Conservation (phyloP, 2,888 invertebrate species). For the Conchocele bisecta region DNA sequence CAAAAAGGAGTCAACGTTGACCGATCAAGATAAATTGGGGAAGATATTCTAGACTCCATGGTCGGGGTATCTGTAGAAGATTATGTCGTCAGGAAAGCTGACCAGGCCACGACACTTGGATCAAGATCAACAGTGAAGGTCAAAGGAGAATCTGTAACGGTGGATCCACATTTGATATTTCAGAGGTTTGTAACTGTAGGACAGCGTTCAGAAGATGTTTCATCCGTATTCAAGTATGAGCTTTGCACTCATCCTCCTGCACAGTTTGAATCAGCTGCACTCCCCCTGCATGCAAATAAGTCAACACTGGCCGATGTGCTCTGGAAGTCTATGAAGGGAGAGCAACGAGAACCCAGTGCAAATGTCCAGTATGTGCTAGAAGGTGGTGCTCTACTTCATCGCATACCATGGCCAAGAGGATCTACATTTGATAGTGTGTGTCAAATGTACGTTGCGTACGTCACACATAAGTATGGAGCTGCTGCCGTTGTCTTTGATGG, state of each 20-base stretch:
- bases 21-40: no score
- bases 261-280: no score
- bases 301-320: no score
- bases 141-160: neutral
- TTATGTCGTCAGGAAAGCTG: neutral
- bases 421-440: conserved; percentile 25
- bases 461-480: no score
- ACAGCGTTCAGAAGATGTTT: neutral
- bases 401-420: conserved; percentile 43
- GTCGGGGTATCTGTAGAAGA: no score
- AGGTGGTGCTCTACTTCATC: conserved; percentile 46
- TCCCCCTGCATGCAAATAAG: no score
- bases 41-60: no score
- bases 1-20: no score
- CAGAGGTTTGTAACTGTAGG: neutral
- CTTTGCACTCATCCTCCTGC: neutral
- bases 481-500: conserved; percentile 52
- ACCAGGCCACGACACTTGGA: neutral
- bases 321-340: no score
- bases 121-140: neutral
- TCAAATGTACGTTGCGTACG: conserved; percentile 8
- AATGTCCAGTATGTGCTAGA: conserved; percentile 29
- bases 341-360: no score
- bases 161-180: neutral
- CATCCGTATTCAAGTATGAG: neutral